Evolutionary conservation across 2,888 invertebrate species (phyloP).

Genomic region (Eueremaeus valkanovi): DNA sequence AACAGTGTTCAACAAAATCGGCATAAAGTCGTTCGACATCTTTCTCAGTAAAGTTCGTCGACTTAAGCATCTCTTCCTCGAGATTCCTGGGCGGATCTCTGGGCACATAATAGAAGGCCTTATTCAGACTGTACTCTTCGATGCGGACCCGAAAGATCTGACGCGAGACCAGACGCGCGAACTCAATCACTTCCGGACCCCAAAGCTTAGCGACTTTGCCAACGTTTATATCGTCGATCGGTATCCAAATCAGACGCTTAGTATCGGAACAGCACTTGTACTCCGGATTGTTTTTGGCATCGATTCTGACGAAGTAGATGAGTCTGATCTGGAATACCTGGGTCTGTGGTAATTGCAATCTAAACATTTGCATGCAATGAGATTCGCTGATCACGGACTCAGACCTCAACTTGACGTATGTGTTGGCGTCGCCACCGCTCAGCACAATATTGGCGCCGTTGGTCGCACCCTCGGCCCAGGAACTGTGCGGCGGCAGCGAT

Average conservation of each 20-base stretch:
- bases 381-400: not conserved
- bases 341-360: slow-evolving; percentile 41
- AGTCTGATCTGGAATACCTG: slow-evolving; percentile 39
- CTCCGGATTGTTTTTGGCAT: not conserved
- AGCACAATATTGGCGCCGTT: slow-evolving; percentile 13
- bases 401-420: slow-evolving; percentile 14
- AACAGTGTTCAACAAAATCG: slow-evolving; percentile 40
- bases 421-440: not conserved
- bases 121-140: slow-evolving; percentile 21
- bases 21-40: slow-evolving; percentile 30
- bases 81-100: slow-evolving; percentile 40
- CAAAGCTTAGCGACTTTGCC: slow-evolving; percentile 30
- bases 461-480: slow-evolving; percentile 37
- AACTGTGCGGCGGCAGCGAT: not conserved
- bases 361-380: slow-evolving; percentile 41
- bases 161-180: not conserved
- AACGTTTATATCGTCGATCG: slow-evolving; percentile 18
- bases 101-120: slow-evolving; percentile 35
- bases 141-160: not conserved
- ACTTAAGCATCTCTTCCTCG: slow-evolving; percentile 35
- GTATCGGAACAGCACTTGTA: slow-evolving; percentile 39
- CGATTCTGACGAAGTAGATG: slow-evolving; percentile 32
- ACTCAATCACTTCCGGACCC: slow-evolving; percentile 42
- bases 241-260: slow-evolving; percentile 29
- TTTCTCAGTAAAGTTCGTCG: slow-evolving; percentile 27